A percentile compares a stretch with the other conserved stretches of the same genome.
phyloP scores from a whole-genome alignment of 2,113 vertebrate genomes.

The Ceyx margarethae region DNA sequence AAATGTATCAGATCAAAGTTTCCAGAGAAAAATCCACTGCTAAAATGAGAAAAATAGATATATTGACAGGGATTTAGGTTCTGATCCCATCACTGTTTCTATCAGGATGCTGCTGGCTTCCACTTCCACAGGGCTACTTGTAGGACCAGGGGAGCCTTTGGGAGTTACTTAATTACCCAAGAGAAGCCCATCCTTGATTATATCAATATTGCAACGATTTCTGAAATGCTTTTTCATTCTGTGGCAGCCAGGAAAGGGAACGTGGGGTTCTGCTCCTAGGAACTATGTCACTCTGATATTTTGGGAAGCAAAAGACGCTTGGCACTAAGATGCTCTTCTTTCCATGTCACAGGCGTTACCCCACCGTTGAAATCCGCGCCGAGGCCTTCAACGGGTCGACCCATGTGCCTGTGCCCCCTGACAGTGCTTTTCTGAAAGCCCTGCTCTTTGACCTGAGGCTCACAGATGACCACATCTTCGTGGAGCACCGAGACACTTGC shows the following conservation, averaged over 20 bases:
- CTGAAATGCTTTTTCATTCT: background rate
- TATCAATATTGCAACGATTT: background rate
- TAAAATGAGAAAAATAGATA: background rate
- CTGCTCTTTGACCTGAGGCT: conserved; percentile 85
- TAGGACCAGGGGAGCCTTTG: background rate
- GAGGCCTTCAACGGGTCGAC: conserved; percentile 77
- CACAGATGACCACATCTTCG: conserved; percentile 75
- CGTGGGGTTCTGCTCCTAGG: background rate
- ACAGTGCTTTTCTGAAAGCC: conserved; percentile 80
- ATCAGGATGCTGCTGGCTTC: rapidly evolving
- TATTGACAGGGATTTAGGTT: background rate
- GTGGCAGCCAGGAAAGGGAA: background rate
- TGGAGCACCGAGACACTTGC: conserved; percentile 83
- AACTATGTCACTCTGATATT: background rate
- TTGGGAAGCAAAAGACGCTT: background rate
- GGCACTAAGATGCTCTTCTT: background rate
- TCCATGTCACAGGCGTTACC: conserved; percentile 77
- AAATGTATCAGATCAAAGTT: background rate
- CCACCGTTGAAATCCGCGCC: conserved; percentile 87
- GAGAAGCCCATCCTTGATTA: background rate
- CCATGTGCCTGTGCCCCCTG: conserved; percentile 83
- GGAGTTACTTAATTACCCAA: background rate
- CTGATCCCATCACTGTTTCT: background rate
- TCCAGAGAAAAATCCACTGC: background rate
- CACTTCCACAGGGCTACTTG: background rate